These are phyloP conservation scores for Zhuqinia jingwanae DNA, from an alignment of 2,888 invertebrate genomes.

Conservation along the genomic window DNA sequence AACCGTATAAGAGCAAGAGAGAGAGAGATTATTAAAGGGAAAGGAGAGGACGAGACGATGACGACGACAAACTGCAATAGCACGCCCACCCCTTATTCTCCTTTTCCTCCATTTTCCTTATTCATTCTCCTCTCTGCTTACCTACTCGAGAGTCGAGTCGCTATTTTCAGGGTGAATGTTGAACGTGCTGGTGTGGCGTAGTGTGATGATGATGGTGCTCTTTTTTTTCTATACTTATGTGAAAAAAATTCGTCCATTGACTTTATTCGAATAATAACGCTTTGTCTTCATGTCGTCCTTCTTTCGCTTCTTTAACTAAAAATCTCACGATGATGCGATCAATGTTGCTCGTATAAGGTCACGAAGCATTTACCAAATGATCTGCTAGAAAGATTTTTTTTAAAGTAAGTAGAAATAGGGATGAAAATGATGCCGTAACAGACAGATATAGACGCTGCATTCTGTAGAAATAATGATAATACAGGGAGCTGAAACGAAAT, in stretches of 20 bases:
- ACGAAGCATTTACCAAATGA: conserved; percentile 21
- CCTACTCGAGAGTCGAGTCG: conserved; percentile 27
- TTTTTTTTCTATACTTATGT: conserved; percentile 26
- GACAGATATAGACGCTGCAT: background rate
- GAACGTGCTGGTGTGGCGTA: background rate
- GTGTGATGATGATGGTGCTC: conserved; percentile 24
- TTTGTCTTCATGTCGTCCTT: background rate
- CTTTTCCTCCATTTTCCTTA: conserved; percentile 65
- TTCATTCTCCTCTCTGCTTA: conserved; percentile 40
- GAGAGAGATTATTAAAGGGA: conserved; percentile 56
- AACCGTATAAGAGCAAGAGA: background rate
- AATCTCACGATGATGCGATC: background rate
- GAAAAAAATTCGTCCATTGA: conserved; percentile 52
- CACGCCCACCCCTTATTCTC: conserved; percentile 74
- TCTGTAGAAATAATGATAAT: background rate
- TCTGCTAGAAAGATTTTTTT: conserved; percentile 46
- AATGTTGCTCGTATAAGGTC: conserved; percentile 56
- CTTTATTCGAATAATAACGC: conserved; percentile 31
- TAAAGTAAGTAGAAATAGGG: conserved; percentile 21
- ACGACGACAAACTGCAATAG: conserved; percentile 73
- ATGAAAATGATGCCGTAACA: conserved; percentile 25
- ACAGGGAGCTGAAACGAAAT: conserved; percentile 17
- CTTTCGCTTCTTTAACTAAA: conserved; percentile 26
- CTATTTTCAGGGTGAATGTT: conserved; percentile 54
- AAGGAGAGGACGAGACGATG: conserved; percentile 56